A percentile compares a stretch with the other conserved stretches of the same genome.
These are phyloP conservation scores for Solenopsis fugax DNA, from an alignment of 1,140 invertebrate species.

Conservation along the genomic window DNA sequence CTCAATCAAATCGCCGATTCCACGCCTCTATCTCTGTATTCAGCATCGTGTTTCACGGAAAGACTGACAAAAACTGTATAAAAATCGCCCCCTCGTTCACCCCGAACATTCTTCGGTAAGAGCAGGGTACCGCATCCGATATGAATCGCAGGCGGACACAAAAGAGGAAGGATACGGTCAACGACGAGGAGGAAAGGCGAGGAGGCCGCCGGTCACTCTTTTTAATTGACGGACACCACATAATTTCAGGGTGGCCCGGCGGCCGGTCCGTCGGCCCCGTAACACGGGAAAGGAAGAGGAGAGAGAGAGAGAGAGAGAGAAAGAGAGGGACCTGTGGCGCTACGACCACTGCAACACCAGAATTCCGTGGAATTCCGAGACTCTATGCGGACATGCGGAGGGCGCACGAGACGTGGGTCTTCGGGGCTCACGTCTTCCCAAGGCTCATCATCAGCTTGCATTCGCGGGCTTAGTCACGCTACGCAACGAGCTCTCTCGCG, in stretches of 20 bases:
- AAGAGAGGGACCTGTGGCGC: neutral
- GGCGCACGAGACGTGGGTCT: slow-evolving; percentile 57
- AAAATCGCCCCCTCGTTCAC: slow-evolving; percentile 34
- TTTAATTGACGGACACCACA: slow-evolving; percentile 81
- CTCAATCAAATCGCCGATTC: slow-evolving; percentile 37
- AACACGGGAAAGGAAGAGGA: neutral
- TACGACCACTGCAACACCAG: slow-evolving; percentile 44
- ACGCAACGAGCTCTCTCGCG: slow-evolving; percentile 79
- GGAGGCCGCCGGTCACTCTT: slow-evolving; percentile 78
- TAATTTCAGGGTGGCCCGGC: slow-evolving; percentile 76
- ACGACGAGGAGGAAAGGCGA: slow-evolving; percentile 51
- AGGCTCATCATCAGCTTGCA: slow-evolving; percentile 22
- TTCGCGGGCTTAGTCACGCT: slow-evolving; percentile 82
- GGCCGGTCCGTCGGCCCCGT: slow-evolving; percentile 56
- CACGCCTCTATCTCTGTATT: slow-evolving; percentile 1
- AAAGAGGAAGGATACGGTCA: slow-evolving; percentile 61
- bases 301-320: neutral
- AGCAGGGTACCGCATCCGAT: slow-evolving; percentile 58
- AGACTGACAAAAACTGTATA: slow-evolving; percentile 63
- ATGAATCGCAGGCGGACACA: slow-evolving; percentile 61
- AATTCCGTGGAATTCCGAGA: slow-evolving; percentile 76
- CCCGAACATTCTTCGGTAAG: slow-evolving; percentile 50
- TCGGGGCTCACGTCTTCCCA: slow-evolving; percentile 65
- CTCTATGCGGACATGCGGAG: slow-evolving; percentile 25
- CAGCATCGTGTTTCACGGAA: slow-evolving; percentile 43